phyloP scores from a whole-genome alignment of 2,113 vertebrate species.

The Cyprinus carpio region DNA sequence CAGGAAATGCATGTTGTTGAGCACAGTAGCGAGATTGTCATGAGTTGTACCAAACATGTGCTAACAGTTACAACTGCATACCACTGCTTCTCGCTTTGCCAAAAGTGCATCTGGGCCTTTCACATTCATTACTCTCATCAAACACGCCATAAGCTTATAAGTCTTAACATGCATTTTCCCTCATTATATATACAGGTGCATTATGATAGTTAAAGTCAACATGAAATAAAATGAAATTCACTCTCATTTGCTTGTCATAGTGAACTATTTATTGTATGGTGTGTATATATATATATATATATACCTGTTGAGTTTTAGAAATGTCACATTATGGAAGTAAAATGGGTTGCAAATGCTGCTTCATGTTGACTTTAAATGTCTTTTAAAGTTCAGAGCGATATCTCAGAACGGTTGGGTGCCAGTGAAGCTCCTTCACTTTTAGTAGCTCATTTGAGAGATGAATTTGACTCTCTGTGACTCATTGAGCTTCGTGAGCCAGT shows the following conservation, averaged over 20 bases:
- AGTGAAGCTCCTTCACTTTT: not conserved
- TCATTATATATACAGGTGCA: not conserved
- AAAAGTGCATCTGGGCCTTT: not conserved
- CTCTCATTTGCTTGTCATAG: no score
- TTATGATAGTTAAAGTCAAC: not conserved
- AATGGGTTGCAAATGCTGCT: not conserved
- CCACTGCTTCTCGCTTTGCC: not conserved
- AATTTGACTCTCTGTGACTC: not conserved
- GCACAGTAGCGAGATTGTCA: not conserved
- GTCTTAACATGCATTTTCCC: not conserved
- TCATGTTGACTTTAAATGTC: not conserved
- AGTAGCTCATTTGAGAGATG: conserved; percentile 20
- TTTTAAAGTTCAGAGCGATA: not conserved
- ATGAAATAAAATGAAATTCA: not conserved
- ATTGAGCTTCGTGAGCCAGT: conserved; percentile 4
- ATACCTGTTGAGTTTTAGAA: not conserved
- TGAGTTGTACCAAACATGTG: conserved; percentile 36
- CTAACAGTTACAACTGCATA: conserved; percentile 11
- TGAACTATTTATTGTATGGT: not conserved
- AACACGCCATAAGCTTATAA: not conserved
- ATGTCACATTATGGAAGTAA: not conserved
- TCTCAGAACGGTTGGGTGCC: not conserved
- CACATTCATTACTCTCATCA: not conserved
- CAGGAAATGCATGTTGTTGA: not conserved
- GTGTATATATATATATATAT: not conserved